Evolutionary conservation across 2,797 vertebrate species (phyloP).

Genomic region (Alfaro cultratus): DNA sequence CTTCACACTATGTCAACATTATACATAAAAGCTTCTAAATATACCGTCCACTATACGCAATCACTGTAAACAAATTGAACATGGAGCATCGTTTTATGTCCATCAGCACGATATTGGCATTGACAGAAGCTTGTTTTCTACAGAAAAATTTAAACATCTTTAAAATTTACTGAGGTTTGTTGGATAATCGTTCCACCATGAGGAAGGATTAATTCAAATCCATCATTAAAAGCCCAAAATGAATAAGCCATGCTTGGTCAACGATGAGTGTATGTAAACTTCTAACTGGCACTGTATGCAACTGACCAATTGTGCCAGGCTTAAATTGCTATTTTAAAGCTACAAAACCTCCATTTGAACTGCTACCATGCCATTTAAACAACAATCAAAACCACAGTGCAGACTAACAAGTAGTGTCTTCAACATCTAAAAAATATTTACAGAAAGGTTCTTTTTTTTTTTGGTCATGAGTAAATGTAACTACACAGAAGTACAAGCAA

Average conservation of each 20-base stretch:
- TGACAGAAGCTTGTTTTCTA: too few relatives aligned
- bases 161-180: background rate
- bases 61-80: background rate
- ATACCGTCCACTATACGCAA: background rate
- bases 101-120: background rate
- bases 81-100: background rate
- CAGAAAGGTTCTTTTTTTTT: conserved; percentile 76
- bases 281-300: conserved; percentile 13
- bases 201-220: background rate
- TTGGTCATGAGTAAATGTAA: conserved; percentile 83
- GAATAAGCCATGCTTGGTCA: background rate
- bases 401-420: conserved; percentile 65
- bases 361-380: conserved; percentile 51
- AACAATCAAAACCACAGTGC: conserved; percentile 61
- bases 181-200: background rate
- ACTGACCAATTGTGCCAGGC: conserved; percentile 46
- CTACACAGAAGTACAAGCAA: conserved; percentile 81
- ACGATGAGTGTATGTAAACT: background rate
- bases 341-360: conserved; percentile 42
- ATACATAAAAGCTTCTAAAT: background rate
- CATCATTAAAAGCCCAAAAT: background rate
- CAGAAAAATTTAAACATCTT: background rate
- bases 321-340: conserved; percentile 38
- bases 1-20: background rate
- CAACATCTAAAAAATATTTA: conserved; percentile 83